Conservation (phyloP, 2,797 vertebrate genomes). For the Trematomus bernacchii region DNA sequence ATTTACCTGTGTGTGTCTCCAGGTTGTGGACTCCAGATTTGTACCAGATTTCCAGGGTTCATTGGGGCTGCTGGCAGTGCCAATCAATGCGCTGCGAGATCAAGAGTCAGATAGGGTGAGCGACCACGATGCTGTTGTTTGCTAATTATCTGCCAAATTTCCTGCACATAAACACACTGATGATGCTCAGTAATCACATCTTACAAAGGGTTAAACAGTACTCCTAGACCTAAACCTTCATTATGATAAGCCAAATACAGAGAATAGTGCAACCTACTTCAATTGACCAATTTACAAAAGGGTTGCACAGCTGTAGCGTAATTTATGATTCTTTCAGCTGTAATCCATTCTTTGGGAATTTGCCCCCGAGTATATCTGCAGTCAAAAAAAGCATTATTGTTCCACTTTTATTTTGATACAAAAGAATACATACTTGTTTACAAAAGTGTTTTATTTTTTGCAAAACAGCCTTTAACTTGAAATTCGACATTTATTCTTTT, state of each 20-base stretch:
- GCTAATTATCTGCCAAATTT: background rate
- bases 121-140: background rate
- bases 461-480: no score
- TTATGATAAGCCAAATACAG: background rate
- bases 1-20: conserved; percentile 6
- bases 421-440: no score
- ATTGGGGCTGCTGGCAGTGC: conserved; percentile 86
- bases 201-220: background rate
- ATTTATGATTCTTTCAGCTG: no score
- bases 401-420: no score
- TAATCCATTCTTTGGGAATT: no score
- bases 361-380: background rate
- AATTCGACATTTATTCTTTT: no score
- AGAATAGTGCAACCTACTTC: background rate
- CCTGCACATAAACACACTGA: background rate
- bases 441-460: no score
- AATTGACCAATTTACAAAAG: background rate
- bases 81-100: conserved; percentile 89
- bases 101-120: conserved; percentile 88
- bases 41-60: conserved; percentile 71
- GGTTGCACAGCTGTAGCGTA: no score
- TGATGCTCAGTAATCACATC: background rate
- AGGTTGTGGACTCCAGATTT: conserved; percentile 72
- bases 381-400: no score
- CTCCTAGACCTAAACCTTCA: background rate